These are phyloP conservation scores for Charanyca ferruginea DNA, from an alignment of 2,888 invertebrate species.

Conservation along the genomic window DNA sequence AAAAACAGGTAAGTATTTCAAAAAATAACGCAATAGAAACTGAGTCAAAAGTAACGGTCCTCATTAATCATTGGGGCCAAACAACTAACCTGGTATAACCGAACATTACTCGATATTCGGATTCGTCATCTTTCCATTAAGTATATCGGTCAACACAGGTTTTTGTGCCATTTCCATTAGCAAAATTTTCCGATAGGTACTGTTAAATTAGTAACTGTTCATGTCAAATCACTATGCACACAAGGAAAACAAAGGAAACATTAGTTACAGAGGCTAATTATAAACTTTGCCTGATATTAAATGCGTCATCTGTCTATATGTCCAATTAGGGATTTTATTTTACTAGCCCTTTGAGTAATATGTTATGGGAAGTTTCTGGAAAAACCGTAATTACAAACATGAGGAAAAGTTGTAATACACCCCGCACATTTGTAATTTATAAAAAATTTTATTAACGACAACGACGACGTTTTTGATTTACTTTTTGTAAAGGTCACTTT, in stretches of 20 bases:
- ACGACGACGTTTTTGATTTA: too few relatives aligned
- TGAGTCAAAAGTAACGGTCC: conserved; percentile 87
- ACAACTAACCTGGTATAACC: conserved; percentile 76
- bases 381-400: not conserved
- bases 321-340: conserved; percentile 21
- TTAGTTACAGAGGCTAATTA: conserved; percentile 36
- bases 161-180: conserved; percentile 53
- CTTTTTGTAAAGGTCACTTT: not conserved
- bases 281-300: conserved; percentile 20
- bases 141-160: conserved; percentile 58
- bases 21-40: conserved; percentile 86
- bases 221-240: conserved; percentile 27
- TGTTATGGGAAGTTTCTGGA: conserved; percentile 7
- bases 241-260: conserved; percentile 51
- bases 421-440: not conserved
- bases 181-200: conserved; percentile 21
- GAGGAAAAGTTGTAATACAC: conserved; percentile 3
- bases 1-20: conserved; percentile 76
- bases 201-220: conserved; percentile 25
- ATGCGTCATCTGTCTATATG: conserved; percentile 36
- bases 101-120: conserved; percentile 79
- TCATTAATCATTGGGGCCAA: conserved; percentile 89
- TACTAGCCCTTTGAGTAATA: conserved; percentile 6
- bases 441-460: not conserved
- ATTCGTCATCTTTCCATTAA: conserved; percentile 80